Base-by-base conservation (phyloP, 2,888 invertebrate species). In the Teleiodes luculella region DNA sequence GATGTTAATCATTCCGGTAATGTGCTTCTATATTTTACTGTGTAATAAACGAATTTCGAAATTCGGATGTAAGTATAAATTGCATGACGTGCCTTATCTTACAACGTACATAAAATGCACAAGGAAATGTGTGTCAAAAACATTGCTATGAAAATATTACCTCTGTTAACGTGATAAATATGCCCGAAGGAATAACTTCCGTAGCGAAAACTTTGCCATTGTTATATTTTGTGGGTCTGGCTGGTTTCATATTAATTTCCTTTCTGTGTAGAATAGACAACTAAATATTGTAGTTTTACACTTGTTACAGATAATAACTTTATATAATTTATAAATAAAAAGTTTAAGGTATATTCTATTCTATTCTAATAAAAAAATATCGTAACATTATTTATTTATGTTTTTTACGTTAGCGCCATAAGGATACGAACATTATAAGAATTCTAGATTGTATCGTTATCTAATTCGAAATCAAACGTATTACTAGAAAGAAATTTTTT, bases 61-160 rank as follows among this genome's bases (percentile, higher is more conserved):
- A 24, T 24, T 24, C 24, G 6, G 3, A 24, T 4, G 24, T 24
- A 6, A 24, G 24, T 24, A 24, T 24, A 24, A 24, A 24, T 4
- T 24, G n/a, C 6, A 24, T 24, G n/a, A 24, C 24, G 24, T 24
- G 3, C 6, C 6, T 24, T 3, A 24, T 24, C 11, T 35, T 35
- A 35, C 35, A 35, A 35, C n/a, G n/a, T n/a, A 35, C n/a, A 45
- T 10, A 47, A 16, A 47, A 31, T 16, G 16, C 14, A 46, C 28
- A 48, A 33, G 7, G 48, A 24, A 48, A 51, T 80, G 75, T 78
- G 72, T 74, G 81, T 82, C 80, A 82, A 74, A 78, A 80, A 77
- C 82, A 81, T 74, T 75, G 78, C 77, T 77, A 71, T 77, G 76
- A 83, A 83, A 83, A 82, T 75, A 78, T 78, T 76, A 75, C 78